Conservation (phyloP, 1,140 invertebrate species). For the Nephila pilipes region DNA sequence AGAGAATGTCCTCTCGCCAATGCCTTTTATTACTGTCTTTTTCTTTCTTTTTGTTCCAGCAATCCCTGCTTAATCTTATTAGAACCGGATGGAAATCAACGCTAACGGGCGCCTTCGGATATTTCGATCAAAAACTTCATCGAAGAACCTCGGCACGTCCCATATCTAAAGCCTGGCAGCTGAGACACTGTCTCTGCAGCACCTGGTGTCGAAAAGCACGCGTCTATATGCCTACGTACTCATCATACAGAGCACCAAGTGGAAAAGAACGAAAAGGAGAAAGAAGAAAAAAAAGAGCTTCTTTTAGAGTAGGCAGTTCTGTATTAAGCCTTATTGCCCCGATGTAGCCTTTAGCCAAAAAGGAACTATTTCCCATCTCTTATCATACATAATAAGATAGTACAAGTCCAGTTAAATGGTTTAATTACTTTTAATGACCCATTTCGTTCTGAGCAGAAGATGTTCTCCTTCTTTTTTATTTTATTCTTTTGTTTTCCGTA, state of each 20-base stretch:
- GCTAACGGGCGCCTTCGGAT: slow-evolving; percentile 56
- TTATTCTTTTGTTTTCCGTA: background rate
- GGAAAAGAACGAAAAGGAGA: no score
- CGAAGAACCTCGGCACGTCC: slow-evolving; percentile 67
- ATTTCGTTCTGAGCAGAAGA: background rate
- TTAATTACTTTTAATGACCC: slow-evolving; percentile 33
- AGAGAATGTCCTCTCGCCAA: background rate
- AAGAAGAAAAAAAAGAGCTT: background rate
- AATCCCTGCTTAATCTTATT: slow-evolving; percentile 22
- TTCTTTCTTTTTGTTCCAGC: background rate
- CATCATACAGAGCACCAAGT: background rate
- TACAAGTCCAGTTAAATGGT: background rate
- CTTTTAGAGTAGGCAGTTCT: background rate
- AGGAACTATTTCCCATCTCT: background rate
- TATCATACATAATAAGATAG: slow-evolving; percentile 1
- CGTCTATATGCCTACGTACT: background rate
- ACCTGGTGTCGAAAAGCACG: slow-evolving; percentile 66
- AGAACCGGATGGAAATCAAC: slow-evolving; percentile 52
- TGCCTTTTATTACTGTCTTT: background rate
- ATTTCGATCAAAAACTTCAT: slow-evolving; percentile 46
- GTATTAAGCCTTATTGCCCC: background rate
- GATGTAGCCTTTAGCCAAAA: background rate
- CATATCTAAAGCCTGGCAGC: slow-evolving; percentile 43
- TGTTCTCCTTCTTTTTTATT: background rate
- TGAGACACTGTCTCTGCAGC: slow-evolving; percentile 40